Conservation (phyloP, 2,797 vertebrate genomes). For the Bradypodion ventrale region DNA sequence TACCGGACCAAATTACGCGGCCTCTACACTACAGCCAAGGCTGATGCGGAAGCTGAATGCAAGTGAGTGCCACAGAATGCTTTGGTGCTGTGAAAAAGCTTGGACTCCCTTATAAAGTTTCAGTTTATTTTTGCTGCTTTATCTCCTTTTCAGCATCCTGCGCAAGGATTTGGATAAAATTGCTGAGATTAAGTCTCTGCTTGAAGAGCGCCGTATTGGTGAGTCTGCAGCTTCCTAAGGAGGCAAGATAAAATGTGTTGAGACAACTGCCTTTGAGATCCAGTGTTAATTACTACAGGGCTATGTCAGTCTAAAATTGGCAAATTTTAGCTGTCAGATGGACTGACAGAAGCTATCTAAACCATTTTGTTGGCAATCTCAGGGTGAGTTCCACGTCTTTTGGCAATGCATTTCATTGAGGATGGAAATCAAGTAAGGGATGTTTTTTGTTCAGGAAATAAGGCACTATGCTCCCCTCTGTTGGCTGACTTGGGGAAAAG, state of each 20-base stretch:
- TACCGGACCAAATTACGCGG: conserved; percentile 92
- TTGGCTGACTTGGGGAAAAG: background rate
- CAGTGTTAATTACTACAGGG: background rate
- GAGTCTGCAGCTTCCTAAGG: conserved; percentile 46
- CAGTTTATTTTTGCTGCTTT: background rate
- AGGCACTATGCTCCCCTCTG: background rate
- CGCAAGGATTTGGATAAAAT: conserved; percentile 90
- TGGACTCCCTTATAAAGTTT: background rate
- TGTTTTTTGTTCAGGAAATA: background rate
- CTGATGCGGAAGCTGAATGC: conserved; percentile 91
- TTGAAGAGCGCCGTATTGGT: conserved; percentile 92
- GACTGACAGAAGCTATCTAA: background rate
- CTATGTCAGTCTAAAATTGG: no score
- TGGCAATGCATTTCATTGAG: no score
- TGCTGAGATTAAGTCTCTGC: conserved; percentile 89
- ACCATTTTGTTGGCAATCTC: no score
- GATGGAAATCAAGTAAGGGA: background rate
- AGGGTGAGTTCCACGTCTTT: no score
- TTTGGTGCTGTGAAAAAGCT: background rate
- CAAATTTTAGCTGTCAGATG: background rate
- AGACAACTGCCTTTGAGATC: background rate
- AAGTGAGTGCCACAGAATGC: conserved; percentile 75
- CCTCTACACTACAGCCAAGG: conserved; percentile 91
- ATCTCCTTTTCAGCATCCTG: conserved; percentile 79
- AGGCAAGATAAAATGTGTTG: background rate